Evolutionary conservation across 1,140 invertebrate genomes (phyloP).

Genomic region (Euborellia annulipes): DNA sequence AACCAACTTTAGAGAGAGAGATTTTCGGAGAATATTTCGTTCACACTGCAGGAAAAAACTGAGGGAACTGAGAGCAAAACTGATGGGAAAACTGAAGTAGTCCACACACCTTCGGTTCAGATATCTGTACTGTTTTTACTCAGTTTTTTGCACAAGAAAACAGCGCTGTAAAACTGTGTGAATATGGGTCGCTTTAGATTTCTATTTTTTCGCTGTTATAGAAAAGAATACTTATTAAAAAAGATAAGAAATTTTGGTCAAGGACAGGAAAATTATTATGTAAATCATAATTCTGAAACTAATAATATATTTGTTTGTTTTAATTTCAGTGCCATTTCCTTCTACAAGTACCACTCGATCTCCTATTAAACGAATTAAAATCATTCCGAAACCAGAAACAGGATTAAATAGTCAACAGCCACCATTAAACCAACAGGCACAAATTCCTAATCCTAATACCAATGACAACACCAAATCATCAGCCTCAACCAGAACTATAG

Average conservation of each 20-base stretch:
- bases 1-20: too few species aligned
- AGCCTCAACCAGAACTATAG: conserved; percentile 22
- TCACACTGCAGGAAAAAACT: too few species aligned
- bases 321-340: conserved; percentile 7
- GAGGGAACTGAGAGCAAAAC: too few species aligned
- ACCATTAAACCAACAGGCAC: background rate
- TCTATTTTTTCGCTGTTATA: background rate
- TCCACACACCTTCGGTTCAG: too few species aligned
- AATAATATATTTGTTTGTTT: background rate
- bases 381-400: conserved; percentile 17
- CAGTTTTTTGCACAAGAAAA: too few species aligned
- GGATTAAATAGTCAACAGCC: background rate
- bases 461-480: conserved; percentile 14
- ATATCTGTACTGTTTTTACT: too few species aligned
- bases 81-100: too few species aligned
- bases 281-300: background rate
- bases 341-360: conserved; percentile 17
- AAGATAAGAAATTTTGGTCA: background rate
- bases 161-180: too few species aligned
- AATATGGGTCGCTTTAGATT: background rate
- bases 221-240: background rate
- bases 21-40: too few species aligned
- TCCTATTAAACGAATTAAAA: conserved; percentile 18
- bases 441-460: conserved; percentile 1
- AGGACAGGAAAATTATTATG: too few species aligned